phyloP scores from a whole-genome alignment of 1,140 invertebrate genomes.

The Venturia canescens region DNA sequence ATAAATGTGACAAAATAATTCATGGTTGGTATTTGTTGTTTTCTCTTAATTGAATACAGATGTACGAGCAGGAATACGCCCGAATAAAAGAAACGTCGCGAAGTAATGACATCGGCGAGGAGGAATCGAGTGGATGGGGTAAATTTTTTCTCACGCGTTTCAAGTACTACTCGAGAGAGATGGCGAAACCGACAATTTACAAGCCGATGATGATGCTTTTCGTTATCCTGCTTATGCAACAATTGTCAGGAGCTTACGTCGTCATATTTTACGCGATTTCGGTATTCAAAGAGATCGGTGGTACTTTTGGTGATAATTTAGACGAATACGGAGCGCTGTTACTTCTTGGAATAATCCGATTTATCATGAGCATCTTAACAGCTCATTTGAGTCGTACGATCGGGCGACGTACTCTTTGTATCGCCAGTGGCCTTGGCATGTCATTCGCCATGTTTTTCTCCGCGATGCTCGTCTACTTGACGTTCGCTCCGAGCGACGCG shows the following conservation, averaged over 20 bases:
- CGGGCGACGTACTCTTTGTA: slow-evolving; percentile 76
- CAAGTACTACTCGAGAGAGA: slow-evolving; percentile 14
- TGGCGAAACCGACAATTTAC: slow-evolving; percentile 68
- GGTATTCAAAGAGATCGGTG: slow-evolving; percentile 76
- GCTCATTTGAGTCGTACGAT: slow-evolving; percentile 77
- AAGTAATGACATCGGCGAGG: not conserved
- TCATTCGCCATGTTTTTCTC: slow-evolving; percentile 76
- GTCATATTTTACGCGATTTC: slow-evolving; percentile 84
- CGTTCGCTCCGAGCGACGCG: slow-evolving; percentile 52
- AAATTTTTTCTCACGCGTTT: slow-evolving; percentile 33
- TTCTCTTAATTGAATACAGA: slow-evolving; percentile 53
- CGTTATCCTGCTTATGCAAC: slow-evolving; percentile 78
- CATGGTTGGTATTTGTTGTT: not conserved
- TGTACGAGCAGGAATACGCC: slow-evolving; percentile 69
- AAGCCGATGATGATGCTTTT: slow-evolving; percentile 77
- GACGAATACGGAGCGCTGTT: slow-evolving; percentile 76
- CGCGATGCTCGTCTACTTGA: slow-evolving; percentile 74
- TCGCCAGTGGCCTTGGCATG: slow-evolving; percentile 79
- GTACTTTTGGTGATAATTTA: slow-evolving; percentile 69
- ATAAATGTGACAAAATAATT: no score
- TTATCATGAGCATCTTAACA: slow-evolving; percentile 76
- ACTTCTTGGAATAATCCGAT: slow-evolving; percentile 76
- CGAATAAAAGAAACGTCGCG: slow-evolving; percentile 61
- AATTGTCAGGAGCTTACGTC: slow-evolving; percentile 80
- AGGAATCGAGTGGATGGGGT: not conserved